These are phyloP conservation scores for Heliornis fulica DNA, from an alignment of 2,113 vertebrate genomes.

Conservation along the genomic window DNA sequence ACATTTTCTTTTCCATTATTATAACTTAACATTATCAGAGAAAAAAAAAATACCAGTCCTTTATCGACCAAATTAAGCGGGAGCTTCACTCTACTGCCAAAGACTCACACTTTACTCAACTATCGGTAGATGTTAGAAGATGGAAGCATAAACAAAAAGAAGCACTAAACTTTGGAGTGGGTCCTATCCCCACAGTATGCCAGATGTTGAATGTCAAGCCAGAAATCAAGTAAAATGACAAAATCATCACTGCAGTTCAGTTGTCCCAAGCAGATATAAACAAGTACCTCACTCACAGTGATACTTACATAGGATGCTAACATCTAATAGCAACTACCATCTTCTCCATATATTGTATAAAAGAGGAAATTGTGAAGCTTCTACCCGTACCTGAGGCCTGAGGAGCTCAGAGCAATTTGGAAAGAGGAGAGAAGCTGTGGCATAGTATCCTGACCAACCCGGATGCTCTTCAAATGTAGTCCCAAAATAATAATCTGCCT, in stretches of 20 bases:
- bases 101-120: background rate
- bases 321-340: background rate
- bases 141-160: background rate
- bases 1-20: background rate
- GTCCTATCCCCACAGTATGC: rapidly evolving
- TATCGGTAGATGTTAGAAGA: background rate
- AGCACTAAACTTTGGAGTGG: background rate
- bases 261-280: background rate
- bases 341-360: background rate
- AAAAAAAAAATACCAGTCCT: background rate
- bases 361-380: background rate
- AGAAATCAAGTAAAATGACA: background rate
- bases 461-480: slow-evolving; percentile 79
- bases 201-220: background rate
- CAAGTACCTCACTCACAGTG: background rate
- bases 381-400: slow-evolving; percentile 79
- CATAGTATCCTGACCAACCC: slow-evolving; percentile 87
- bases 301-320: background rate
- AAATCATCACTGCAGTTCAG: background rate
- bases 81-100: background rate
- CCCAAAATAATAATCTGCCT: slow-evolving; percentile 81
- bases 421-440: slow-evolving; percentile 78
- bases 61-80: background rate
- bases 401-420: slow-evolving; percentile 85
- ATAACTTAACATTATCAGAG: background rate